Conservation (phyloP, 2,113 vertebrate genomes). For the Castor canadensis region DNA sequence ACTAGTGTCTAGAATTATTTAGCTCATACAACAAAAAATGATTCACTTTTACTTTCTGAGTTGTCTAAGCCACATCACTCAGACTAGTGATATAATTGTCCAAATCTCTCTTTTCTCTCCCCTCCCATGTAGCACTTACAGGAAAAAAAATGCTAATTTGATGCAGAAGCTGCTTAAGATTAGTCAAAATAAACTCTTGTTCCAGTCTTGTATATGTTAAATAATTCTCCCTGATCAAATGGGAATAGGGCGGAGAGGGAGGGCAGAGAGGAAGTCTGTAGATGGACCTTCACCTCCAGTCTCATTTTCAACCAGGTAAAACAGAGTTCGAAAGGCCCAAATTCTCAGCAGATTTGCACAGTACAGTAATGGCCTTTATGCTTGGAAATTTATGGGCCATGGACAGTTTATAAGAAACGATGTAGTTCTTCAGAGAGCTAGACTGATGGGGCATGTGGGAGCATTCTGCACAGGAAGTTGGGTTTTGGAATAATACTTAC, state of each 20-base stretch:
- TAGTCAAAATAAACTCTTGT: constrained; percentile 58
- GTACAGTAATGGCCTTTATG: constrained; percentile 91
- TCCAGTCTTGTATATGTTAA: constrained; percentile 45
- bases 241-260: neutral
- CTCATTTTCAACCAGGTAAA: constrained; percentile 82
- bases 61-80: constrained; percentile 22
- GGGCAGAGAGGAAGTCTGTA: constrained; percentile 48
- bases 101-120: neutral
- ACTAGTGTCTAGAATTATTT: neutral
- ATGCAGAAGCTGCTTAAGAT: constrained; percentile 28
- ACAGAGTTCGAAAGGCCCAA: constrained; percentile 84
- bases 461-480: constrained; percentile 92
- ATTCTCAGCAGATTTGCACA: constrained; percentile 88
- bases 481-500: constrained; percentile 95
- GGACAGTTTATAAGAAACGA: constrained; percentile 96
- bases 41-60: neutral
- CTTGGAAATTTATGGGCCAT: constrained; percentile 96
- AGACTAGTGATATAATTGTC: constrained; percentile 41
- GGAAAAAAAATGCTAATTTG: neutral
- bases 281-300: constrained; percentile 74
- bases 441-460: constrained; percentile 91
- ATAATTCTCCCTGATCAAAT: constrained; percentile 49
- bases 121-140: neutral
- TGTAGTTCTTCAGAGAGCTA: constrained; percentile 94
- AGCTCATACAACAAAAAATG: neutral